These are phyloP conservation scores for Drosophila aff. DNA, from an alignment of 1,140 invertebrate species.

Conservation along the genomic window DNA sequence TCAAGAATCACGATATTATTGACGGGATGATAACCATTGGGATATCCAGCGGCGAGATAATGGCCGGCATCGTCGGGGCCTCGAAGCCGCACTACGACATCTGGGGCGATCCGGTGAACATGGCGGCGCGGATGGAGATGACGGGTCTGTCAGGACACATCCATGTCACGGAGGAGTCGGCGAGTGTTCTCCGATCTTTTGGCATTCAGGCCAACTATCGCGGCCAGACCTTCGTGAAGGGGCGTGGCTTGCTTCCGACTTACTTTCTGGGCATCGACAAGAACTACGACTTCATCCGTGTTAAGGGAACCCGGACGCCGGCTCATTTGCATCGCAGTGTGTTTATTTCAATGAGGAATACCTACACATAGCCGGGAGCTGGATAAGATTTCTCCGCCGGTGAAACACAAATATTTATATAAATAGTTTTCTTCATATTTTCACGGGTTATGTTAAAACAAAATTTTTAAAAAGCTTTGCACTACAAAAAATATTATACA, in stretches of 20 bases:
- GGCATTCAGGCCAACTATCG: slow-evolving; percentile 37
- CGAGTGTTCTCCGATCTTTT: slow-evolving; percentile 87
- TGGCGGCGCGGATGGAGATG: slow-evolving; percentile 96
- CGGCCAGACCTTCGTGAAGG: slow-evolving; percentile 37
- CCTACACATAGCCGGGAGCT: no score
- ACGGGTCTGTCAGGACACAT: slow-evolving; percentile 92
- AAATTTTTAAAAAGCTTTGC: not conserved
- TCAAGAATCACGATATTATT: not conserved
- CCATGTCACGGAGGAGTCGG: slow-evolving; percentile 91
- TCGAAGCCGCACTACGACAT: slow-evolving; percentile 94
- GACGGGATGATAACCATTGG: slow-evolving; percentile 84
- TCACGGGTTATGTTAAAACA: not conserved
- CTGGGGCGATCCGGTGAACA: slow-evolving; percentile 97
- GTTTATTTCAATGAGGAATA: not conserved
- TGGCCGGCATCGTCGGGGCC: slow-evolving; percentile 95
- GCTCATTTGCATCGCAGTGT: not conserved
- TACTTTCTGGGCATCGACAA: slow-evolving; percentile 27
- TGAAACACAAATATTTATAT: not conserved
- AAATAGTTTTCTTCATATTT: not conserved
- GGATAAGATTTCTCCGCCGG: no score
- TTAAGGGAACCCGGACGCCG: not conserved
- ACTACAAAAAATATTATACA: no score
- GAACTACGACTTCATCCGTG: not conserved
- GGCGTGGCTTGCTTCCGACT: slow-evolving; percentile 28
- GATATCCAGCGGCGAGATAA: slow-evolving; percentile 93